These are phyloP conservation scores for Drosophila anceps DNA, from an alignment of 2,888 invertebrate species.

Conservation along the genomic window DNA sequence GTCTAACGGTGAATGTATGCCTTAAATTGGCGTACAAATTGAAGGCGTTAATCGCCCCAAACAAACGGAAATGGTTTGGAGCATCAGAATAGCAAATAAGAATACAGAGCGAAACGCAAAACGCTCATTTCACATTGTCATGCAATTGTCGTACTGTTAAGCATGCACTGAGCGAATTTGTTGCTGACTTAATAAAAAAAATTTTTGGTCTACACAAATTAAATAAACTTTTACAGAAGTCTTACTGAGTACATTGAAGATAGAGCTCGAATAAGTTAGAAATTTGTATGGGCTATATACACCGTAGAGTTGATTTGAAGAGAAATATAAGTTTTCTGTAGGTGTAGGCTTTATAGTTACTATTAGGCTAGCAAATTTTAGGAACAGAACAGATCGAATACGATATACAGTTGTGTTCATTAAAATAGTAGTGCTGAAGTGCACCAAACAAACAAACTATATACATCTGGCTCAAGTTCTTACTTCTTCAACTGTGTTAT, in stretches of 20 bases:
- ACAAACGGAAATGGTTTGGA: slow-evolving; percentile 68
- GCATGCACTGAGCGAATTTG: slow-evolving; percentile 20
- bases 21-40: slow-evolving; percentile 78
- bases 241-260: not conserved
- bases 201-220: not conserved
- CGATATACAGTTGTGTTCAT: too few species aligned
- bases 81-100: slow-evolving; percentile 43
- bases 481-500: not conserved
- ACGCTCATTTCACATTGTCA: slow-evolving; percentile 3
- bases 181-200: not conserved
- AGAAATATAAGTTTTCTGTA: not conserved
- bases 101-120: slow-evolving; percentile 34
- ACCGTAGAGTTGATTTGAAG: not conserved
- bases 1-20: slow-evolving; percentile 69
- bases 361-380: too few species aligned
- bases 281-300: too few species aligned
- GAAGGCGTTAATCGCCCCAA: slow-evolving; percentile 71
- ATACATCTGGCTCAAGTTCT: too few species aligned
- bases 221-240: not conserved
- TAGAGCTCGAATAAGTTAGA: not conserved
- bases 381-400: too few species aligned
- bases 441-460: too few species aligned
- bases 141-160: slow-evolving; percentile 14
- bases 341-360: too few species aligned
- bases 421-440: too few species aligned